These are phyloP conservation scores for Amphiprion percula DNA, from an alignment of 2,113 vertebrate genomes.

Conservation along the genomic window DNA sequence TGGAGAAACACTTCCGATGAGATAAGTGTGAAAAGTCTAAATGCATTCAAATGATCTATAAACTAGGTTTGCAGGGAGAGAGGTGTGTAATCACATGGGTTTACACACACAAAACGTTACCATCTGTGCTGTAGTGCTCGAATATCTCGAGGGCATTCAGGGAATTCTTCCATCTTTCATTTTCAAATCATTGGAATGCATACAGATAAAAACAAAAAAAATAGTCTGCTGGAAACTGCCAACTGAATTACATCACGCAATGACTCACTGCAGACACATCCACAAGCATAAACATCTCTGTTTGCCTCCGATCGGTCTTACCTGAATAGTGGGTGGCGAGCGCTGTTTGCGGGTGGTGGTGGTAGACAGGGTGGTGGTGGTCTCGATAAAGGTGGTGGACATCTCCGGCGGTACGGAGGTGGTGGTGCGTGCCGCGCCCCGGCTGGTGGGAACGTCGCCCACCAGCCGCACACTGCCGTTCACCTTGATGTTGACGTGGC, in stretches of 20 bases:
- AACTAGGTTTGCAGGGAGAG: not conserved
- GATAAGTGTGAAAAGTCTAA: too few relatives aligned
- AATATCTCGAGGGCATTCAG: not conserved
- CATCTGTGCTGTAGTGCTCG: too few relatives aligned
- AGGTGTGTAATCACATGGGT: not conserved
- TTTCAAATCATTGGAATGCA: not conserved
- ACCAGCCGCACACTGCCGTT: constrained; percentile 97
- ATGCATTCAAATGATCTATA: not conserved
- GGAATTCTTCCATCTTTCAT: not conserved
- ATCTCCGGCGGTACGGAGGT: constrained; percentile 95
- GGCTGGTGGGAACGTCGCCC: constrained; percentile 92
- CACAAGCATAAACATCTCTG: not conserved
- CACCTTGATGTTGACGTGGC: constrained; percentile 94
- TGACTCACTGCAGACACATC: not conserved
- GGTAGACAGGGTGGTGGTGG: constrained; percentile 96
- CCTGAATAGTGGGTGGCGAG: constrained; percentile 95
- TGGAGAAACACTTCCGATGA: too few relatives aligned
- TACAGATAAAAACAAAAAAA: too few relatives aligned
- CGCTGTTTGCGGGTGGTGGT: constrained; percentile 97
- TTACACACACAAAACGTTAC: too few relatives aligned
- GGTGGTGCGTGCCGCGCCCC: constrained; percentile 91
- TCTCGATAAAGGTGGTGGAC: constrained; percentile 98
- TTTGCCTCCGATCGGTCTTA: constrained; percentile 49
- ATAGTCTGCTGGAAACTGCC: too few relatives aligned
- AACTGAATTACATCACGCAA: not conserved